phyloP scores from a whole-genome alignment of 2,888 invertebrate genomes.

The Parelbella ahira region DNA sequence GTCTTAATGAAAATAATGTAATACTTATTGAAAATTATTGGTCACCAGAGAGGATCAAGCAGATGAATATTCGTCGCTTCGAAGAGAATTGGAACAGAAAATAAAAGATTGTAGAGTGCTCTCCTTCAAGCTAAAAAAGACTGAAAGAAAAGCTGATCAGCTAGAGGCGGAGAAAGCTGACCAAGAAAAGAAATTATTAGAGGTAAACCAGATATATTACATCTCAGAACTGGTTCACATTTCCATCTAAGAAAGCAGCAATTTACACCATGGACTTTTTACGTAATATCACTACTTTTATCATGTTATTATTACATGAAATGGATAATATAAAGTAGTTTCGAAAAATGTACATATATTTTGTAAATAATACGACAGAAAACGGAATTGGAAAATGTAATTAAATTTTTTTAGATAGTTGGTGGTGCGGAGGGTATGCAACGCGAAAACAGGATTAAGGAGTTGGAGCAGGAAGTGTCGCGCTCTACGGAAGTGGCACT shows the following conservation, averaged over 20 bases:
- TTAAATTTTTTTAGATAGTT: slow-evolving; percentile 59
- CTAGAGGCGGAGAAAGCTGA: slow-evolving; percentile 92
- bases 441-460: slow-evolving; percentile 85
- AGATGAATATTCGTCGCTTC: slow-evolving; percentile 95
- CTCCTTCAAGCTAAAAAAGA: slow-evolving; percentile 98
- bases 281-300: too few relatives aligned
- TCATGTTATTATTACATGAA: too few relatives aligned
- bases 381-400: too few relatives aligned
- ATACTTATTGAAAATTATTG: too few relatives aligned
- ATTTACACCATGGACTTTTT: too few relatives aligned
- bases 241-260: too few relatives aligned
- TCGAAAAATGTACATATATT: too few relatives aligned
- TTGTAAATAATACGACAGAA: too few relatives aligned
- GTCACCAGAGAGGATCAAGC: slow-evolving; percentile 93
- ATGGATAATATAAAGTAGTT: too few relatives aligned
- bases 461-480: slow-evolving; percentile 91
- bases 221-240: too few relatives aligned
- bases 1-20: too few relatives aligned
- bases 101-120: slow-evolving; percentile 99
- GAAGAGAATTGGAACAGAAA: slow-evolving; percentile 97
- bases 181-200: slow-evolving; percentile 84
- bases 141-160: slow-evolving; percentile 93
- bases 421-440: slow-evolving; percentile 82
- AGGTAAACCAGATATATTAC: slow-evolving; percentile 55
- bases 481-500: slow-evolving; percentile 88